Evolutionary conservation across 2,113 vertebrate species (phyloP).

Genomic region (Toxotes chatareus): DNA sequence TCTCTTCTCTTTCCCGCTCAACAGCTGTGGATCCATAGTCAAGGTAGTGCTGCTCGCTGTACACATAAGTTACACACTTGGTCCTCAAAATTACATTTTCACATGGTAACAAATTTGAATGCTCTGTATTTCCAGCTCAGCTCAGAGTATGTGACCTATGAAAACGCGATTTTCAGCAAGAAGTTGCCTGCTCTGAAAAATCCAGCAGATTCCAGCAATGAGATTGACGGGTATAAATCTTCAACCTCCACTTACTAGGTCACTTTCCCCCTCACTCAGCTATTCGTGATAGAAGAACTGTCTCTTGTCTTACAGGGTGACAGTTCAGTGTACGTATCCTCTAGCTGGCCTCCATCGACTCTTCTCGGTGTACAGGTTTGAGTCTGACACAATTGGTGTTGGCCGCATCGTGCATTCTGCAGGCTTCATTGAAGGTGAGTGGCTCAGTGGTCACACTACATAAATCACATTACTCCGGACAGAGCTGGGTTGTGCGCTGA

Average conservation of each 20-base stretch:
- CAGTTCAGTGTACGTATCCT: slow-evolving; percentile 68
- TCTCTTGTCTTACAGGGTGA: slow-evolving; percentile 61
- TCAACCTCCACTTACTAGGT: rapidly evolving
- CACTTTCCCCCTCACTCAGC: rapidly evolving
- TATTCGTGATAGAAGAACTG: background rate
- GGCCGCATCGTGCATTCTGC: slow-evolving; percentile 36
- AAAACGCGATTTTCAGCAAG: slow-evolving; percentile 76
- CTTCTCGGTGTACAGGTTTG: slow-evolving; percentile 68
- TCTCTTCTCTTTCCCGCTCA: slow-evolving; percentile 76
- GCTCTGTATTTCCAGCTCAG: slow-evolving; percentile 58
- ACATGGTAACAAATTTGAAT: background rate
- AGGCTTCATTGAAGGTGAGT: no score
- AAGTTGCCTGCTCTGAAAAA: background rate
- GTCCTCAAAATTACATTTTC: background rate
- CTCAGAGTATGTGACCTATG: slow-evolving; percentile 66
- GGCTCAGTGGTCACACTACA: no score
- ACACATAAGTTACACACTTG: no score
- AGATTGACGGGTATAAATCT: background rate
- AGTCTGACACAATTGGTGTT: slow-evolving; percentile 58
- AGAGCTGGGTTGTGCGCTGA: background rate
- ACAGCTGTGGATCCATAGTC: slow-evolving; percentile 77
- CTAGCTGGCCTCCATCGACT: slow-evolving; percentile 62
- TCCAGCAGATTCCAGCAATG: background rate
- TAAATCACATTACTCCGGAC: no score
- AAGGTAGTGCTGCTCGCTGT: slow-evolving; percentile 39